Percentiles rank a stretch among this genome's conserved stretches.
phyloP scores from a whole-genome alignment of 92 coral and sea anemone genomes.

The Zoanthus sansibaricus region DNA sequence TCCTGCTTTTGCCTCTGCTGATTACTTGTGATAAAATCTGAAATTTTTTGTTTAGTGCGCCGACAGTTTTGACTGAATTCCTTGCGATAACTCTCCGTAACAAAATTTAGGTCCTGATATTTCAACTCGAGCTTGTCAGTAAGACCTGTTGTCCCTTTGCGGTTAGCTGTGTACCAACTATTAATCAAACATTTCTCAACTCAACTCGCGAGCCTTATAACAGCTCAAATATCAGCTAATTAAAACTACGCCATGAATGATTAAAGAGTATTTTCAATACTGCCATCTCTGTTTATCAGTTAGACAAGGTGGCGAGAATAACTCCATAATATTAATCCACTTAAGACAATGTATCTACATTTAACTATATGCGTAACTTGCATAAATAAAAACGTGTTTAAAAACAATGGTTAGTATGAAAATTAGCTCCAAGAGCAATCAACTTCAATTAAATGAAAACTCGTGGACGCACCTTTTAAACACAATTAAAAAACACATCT shows the following conservation, averaged over 20 bases:
- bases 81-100: no score
- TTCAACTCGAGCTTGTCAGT: not conserved
- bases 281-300: not conserved
- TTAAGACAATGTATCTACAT: constrained; percentile 18
- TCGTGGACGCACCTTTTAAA: not conserved
- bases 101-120: no score
- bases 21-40: no score
- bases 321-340: not conserved
- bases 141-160: not conserved
- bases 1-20: no score
- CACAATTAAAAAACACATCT: not conserved
- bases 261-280: constrained; percentile 17
- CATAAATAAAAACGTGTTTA: constrained; percentile 15
- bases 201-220: constrained; percentile 13
- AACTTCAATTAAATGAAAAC: constrained; percentile 1
- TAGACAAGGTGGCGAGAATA: not conserved
- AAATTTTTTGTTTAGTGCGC: no score
- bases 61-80: no score
- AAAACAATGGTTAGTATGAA: not conserved
- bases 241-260: constrained; percentile 9
- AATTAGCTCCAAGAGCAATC: constrained; percentile 7
- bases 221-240: constrained; percentile 20
- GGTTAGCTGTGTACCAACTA: not conserved
- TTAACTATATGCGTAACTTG: not conserved
- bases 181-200: not conserved